Evolutionary conservation across 2,888 invertebrate genomes (phyloP), one percentile per base, ranked within the genome.

Genomic region (Eristalis arbustorum): DNA sequence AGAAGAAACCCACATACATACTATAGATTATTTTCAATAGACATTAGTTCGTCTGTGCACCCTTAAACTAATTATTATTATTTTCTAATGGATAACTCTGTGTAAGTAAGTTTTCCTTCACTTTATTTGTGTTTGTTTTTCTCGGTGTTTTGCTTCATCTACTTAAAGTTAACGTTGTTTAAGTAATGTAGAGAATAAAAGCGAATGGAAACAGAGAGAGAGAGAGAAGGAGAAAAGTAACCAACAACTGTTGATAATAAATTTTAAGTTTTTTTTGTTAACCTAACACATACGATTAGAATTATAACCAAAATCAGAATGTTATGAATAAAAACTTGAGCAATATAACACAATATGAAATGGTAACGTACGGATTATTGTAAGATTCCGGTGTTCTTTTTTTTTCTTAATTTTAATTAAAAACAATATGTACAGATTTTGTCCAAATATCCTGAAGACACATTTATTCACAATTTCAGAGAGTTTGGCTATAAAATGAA

Each of bases 381-480:
- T 49, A 49, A 49, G 49, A 66, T 75, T 84, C 71, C 74, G 69
- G 42, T 34, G 59, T 62, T 72, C 25, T 28, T 13, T 69, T 61
- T 66, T 37, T 49, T 67, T n/a, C 62, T 22, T 13, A 40, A 25
- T 34, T 37, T 37, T 2, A 37, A 37, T n/a, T n/a, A 6, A 2
- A 37, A 37, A 37, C 37, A 37, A 63, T 40, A 63, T 71, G 42
- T 57, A 63, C 62, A 80, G 62, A 80, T 80, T 34, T 73, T 73
- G 75, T 49, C 83, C 87, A 78, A 83, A 87, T 87, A 87, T 87
- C 87, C 87, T 83, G 87, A 83, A 79, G 87, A 87, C 87, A 87
- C 87, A 87, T 87, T 87, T 87, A 72, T 87, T 87, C 83, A 87
- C 83, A 83, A 87, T 87, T 83, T 87, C 87, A 87, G 87, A 73